These are phyloP conservation scores for Salvelinus alpinus DNA, from an alignment of 2,113 vertebrate species.

Conservation along the genomic window DNA sequence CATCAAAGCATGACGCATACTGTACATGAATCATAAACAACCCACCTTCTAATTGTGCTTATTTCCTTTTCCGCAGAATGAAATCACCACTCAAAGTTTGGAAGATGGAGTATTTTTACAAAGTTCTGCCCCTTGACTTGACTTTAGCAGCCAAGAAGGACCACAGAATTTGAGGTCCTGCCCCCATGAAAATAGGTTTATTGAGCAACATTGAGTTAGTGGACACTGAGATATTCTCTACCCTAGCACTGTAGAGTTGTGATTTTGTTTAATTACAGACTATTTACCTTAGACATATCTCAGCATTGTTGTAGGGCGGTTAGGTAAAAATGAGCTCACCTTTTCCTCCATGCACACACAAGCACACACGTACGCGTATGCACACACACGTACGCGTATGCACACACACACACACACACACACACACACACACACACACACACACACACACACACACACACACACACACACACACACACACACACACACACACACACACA, in stretches of 20 bases:
- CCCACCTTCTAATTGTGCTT: slow-evolving; percentile 44
- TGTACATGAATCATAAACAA: slow-evolving; percentile 63
- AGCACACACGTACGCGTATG: neutral
- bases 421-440: slow-evolving; percentile 34
- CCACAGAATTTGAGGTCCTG: slow-evolving; percentile 32
- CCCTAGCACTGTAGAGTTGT: slow-evolving; percentile 32
- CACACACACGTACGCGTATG: slow-evolving; percentile 31
- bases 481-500: slow-evolving; percentile 22
- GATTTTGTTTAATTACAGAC: slow-evolving; percentile 64
- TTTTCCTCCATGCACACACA: slow-evolving; percentile 52
- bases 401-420: slow-evolving; percentile 15
- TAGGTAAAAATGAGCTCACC: slow-evolving; percentile 63
- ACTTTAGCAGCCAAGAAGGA: slow-evolving; percentile 47
- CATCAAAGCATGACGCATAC: slow-evolving; percentile 49
- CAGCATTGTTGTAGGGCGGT: slow-evolving; percentile 58
- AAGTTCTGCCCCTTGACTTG: slow-evolving; percentile 52
- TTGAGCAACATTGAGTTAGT: slow-evolving; percentile 44
- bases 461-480: slow-evolving; percentile 5
- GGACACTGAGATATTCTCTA: slow-evolving; percentile 33
- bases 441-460: slow-evolving; percentile 3
- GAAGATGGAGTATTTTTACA: slow-evolving; percentile 61
- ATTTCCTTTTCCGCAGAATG: slow-evolving; percentile 43
- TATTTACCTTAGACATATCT: slow-evolving; percentile 66
- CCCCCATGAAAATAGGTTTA: slow-evolving; percentile 58
- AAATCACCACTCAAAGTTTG: slow-evolving; percentile 59